phyloP scores from a whole-genome alignment of 2,888 invertebrate species.

The Amiota mariae region DNA sequence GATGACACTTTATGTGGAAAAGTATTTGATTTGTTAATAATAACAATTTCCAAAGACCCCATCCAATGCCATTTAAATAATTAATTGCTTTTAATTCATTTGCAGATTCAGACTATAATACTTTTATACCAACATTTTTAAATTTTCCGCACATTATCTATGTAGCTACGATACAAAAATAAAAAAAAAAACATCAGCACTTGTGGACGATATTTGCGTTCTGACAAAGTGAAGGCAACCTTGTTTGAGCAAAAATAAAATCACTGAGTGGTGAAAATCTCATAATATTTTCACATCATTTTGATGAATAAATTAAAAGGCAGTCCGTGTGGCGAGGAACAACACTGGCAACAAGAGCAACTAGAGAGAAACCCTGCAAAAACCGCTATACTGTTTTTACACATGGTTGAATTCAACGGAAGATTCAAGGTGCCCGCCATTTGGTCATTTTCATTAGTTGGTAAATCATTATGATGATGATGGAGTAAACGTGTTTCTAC shows the following conservation, averaged over 20 bases:
- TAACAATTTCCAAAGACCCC: no score
- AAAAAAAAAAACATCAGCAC: constrained; percentile 18
- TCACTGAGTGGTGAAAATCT: constrained; percentile 42
- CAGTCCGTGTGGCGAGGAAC: constrained; percentile 30
- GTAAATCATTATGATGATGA: constrained; percentile 6
- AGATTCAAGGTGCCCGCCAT: neutral
- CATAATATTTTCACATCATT: constrained; percentile 54
- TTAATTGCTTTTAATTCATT: no score
- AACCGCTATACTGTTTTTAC: no score
- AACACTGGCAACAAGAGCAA: neutral
- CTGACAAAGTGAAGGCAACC: neutral
- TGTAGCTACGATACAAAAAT: neutral
- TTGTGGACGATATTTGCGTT: neutral
- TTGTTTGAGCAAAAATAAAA: neutral
- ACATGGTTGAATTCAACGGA: constrained; percentile 1
- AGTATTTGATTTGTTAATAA: no score
- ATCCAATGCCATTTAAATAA: no score
- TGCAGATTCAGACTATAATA: no score
- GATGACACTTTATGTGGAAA: no score
- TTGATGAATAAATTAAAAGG: constrained; percentile 60
- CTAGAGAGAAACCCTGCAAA: neutral
- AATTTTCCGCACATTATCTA: constrained; percentile 23
- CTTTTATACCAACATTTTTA: no score
- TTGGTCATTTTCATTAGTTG: constrained; percentile 37
- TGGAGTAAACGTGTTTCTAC: constrained; percentile 22